Evolutionary conservation across 2,888 invertebrate genomes (phyloP).

Genomic region (Tiphia femorata): DNA sequence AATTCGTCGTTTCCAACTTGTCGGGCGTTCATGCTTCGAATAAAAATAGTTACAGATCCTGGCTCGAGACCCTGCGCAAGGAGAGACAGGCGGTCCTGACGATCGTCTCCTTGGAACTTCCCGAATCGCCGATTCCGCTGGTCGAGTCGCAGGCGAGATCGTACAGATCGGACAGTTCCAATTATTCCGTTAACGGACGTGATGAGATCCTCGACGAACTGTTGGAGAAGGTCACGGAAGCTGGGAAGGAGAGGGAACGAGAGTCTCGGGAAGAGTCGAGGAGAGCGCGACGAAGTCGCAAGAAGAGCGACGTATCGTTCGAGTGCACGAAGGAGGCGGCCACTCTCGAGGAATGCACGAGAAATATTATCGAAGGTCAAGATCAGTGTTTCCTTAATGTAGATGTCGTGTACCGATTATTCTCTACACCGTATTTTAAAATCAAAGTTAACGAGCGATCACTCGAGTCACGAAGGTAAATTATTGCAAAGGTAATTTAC

Average conservation of each 20-base stretch:
- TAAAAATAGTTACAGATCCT: slow-evolving; percentile 59
- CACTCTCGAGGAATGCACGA: slow-evolving; percentile 53
- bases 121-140: slow-evolving; percentile 60
- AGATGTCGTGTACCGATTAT: too few relatives aligned
- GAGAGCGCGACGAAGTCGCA: slow-evolving; percentile 25
- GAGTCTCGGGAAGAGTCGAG: slow-evolving; percentile 24
- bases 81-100: slow-evolving; percentile 60
- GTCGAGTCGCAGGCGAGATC: slow-evolving; percentile 58
- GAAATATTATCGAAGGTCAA: slow-evolving; percentile 52
- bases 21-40: too few relatives aligned
- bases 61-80: slow-evolving; percentile 54
- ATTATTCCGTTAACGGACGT: slow-evolving; percentile 29
- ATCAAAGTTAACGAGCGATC: too few relatives aligned
- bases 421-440: too few relatives aligned
- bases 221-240: slow-evolving; percentile 47
- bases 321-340: slow-evolving; percentile 46
- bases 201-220: slow-evolving; percentile 54
- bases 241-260: slow-evolving; percentile 33
- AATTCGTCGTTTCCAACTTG: too few relatives aligned
- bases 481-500: too few relatives aligned
- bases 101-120: slow-evolving; percentile 61
- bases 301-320: slow-evolving; percentile 28
- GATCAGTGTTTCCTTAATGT: slow-evolving; percentile 22
- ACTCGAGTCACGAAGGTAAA: too few relatives aligned
- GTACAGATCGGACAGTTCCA: slow-evolving; percentile 33